Evolutionary conservation across 2,888 invertebrate species (phyloP).

Genomic region (Syrphus vitripennis): DNA sequence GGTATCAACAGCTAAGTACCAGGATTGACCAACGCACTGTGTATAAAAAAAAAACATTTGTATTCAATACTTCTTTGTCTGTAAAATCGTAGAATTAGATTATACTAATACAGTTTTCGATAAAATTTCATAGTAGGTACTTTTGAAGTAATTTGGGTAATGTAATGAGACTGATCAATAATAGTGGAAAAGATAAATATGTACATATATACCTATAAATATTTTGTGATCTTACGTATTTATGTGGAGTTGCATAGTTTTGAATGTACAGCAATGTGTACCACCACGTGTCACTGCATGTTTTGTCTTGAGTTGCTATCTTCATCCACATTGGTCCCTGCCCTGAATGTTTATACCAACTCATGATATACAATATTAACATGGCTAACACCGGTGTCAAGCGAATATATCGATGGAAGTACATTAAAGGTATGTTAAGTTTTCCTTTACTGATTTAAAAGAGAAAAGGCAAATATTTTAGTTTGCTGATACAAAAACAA

Average conservation of each 20-base stretch:
- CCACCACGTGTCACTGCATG: slow-evolving; percentile 82
- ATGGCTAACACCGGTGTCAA: slow-evolving; percentile 83
- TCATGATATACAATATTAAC: slow-evolving; percentile 82
- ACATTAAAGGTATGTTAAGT: slow-evolving; percentile 79
- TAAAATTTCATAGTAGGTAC: too few species aligned
- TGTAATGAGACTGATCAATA: too few species aligned
- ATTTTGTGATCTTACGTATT: slow-evolving; percentile 75
- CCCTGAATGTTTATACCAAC: slow-evolving; percentile 82
- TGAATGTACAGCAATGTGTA: slow-evolving; percentile 81
- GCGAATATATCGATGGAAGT: slow-evolving; percentile 81
- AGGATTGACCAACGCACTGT: slow-evolving; percentile 83
- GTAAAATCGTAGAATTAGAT: too few species aligned
- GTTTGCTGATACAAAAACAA: background rate
- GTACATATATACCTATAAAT: too few species aligned
- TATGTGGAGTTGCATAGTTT: slow-evolving; percentile 80
- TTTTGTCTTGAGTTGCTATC: slow-evolving; percentile 76
- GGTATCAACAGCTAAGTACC: slow-evolving; percentile 84
- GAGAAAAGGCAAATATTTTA: background rate
- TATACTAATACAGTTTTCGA: too few species aligned
- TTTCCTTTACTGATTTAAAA: slow-evolving; percentile 75
- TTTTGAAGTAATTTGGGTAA: too few species aligned
- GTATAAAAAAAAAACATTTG: too few species aligned
- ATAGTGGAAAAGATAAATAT: too few species aligned
- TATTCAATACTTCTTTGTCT: too few species aligned
- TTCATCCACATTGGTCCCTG: slow-evolving; percentile 83